Conservation (phyloP, 1,140 invertebrate species). For the Caenorhabditis briggsae region DNA sequence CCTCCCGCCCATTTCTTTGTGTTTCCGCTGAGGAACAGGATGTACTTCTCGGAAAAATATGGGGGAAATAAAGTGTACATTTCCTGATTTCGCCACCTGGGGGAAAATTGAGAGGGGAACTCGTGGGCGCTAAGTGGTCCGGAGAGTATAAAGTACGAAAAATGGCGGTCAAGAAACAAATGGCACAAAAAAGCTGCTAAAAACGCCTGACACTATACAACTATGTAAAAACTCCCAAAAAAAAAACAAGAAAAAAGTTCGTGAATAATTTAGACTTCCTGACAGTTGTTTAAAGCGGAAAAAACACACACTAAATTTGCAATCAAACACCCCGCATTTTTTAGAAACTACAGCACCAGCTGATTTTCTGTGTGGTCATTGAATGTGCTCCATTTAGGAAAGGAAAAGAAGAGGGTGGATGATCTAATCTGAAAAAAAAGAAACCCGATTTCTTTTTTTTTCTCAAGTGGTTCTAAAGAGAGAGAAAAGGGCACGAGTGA, state of each 20-base stretch:
- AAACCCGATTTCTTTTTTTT: background rate
- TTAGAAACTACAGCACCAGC: background rate
- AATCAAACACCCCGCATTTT: conserved; percentile 38
- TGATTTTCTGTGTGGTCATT: background rate
- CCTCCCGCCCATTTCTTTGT: too few species aligned
- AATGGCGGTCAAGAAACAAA: background rate
- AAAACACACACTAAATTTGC: background rate
- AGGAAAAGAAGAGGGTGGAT: background rate
- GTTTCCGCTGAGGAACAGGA: background rate
- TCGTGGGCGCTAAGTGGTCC: background rate
- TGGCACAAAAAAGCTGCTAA: background rate
- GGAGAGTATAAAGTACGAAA: background rate
- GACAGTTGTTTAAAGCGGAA: background rate
- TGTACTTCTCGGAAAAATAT: background rate
- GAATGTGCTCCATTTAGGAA: background rate
- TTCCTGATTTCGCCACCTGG: background rate
- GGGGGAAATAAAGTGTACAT: conserved; percentile 12
- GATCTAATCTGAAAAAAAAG: conserved; percentile 39
- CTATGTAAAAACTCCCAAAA: background rate
- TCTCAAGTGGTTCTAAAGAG: background rate
- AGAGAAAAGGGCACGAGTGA: background rate
- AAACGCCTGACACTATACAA: background rate
- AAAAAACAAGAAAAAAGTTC: conserved; percentile 12
- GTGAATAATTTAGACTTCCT: conserved; percentile 35
- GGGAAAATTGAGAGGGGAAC: too few species aligned